A percentile compares a stretch with the other conserved stretches of the same genome.
phyloP scores from a whole-genome alignment of 2,113 vertebrate species.

The Actenoides hombroni region DNA sequence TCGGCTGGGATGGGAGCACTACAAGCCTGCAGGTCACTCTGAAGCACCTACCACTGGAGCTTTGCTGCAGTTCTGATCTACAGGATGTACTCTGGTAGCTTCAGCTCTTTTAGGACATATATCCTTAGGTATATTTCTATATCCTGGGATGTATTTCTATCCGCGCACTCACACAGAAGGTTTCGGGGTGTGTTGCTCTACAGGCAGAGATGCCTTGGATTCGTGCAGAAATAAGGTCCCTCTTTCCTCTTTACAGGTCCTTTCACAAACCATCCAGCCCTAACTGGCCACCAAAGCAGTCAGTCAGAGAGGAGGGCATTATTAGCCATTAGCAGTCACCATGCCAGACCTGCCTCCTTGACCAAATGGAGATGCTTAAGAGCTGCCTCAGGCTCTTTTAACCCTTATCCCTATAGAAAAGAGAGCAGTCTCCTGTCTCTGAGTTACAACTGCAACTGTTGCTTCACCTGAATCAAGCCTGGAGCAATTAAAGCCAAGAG shows the following conservation, averaged over 20 bases:
- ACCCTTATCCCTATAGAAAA: not conserved
- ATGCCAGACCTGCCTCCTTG: not conserved
- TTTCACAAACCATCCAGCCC: not conserved
- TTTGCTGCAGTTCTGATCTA: not conserved
- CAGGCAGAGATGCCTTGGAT: no score
- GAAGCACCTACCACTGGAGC: accelerated
- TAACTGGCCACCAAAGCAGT: not conserved
- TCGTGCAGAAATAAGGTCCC: not conserved
- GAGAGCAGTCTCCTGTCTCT: accelerated
- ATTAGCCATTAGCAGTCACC: not conserved
- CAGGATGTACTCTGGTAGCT: accelerated
- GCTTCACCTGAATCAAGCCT: not conserved
- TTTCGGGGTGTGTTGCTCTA: not conserved
- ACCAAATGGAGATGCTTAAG: not conserved
- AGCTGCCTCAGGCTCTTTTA: not conserved
- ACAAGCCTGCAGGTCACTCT: not conserved
- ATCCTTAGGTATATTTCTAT: not conserved
- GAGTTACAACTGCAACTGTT: not conserved
- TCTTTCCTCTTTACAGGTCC: not conserved
- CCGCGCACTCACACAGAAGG: not conserved
- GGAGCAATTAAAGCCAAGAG: not conserved
- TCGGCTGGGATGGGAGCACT: accelerated
- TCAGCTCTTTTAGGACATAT: not conserved
- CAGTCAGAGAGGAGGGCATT: not conserved
- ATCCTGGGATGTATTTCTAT: not conserved